A percentile compares a stretch with the other conserved stretches of the same genome.
phyloP scores from a whole-genome alignment of 2,888 invertebrate genomes.

The Synanthedon vespiformis region DNA sequence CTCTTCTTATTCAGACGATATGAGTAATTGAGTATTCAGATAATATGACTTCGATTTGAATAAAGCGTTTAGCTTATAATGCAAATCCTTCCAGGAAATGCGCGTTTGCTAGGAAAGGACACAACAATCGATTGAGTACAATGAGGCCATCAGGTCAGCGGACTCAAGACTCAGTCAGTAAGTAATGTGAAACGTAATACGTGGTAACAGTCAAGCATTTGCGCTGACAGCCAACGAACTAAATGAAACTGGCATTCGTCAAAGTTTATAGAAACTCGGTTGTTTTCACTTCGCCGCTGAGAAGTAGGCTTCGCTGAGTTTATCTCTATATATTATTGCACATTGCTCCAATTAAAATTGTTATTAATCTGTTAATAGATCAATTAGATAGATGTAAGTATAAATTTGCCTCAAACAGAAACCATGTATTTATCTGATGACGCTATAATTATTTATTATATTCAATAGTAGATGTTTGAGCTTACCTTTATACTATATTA shows the following conservation, averaged over 20 bases:
- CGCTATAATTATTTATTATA: no score
- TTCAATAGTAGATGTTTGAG: no score
- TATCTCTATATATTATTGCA: no score
- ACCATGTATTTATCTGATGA: no score
- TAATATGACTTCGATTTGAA: background rate
- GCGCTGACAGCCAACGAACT: conserved; percentile 9
- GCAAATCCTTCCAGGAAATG: background rate
- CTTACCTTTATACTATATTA: no score
- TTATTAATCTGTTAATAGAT: no score
- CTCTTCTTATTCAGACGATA: no score
- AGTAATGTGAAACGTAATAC: conserved; percentile 7
- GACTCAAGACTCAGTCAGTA: background rate
- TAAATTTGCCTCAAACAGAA: no score
- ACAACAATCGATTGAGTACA: conserved; percentile 40
- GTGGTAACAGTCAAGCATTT: conserved; percentile 9
- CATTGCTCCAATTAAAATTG: no score
- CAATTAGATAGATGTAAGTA: no score
- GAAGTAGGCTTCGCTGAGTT: no score
- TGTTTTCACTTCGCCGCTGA: background rate
- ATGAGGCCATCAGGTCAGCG: conserved; percentile 38
- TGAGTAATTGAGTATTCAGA: no score
- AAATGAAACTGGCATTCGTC: conserved; percentile 14
- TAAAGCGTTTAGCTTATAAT: background rate
- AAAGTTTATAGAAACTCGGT: conserved; percentile 17
- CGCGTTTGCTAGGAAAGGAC: conserved; percentile 8